phyloP scores from a whole-genome alignment of 2,797 vertebrate species.

The Limnodromus scolopaceus region DNA sequence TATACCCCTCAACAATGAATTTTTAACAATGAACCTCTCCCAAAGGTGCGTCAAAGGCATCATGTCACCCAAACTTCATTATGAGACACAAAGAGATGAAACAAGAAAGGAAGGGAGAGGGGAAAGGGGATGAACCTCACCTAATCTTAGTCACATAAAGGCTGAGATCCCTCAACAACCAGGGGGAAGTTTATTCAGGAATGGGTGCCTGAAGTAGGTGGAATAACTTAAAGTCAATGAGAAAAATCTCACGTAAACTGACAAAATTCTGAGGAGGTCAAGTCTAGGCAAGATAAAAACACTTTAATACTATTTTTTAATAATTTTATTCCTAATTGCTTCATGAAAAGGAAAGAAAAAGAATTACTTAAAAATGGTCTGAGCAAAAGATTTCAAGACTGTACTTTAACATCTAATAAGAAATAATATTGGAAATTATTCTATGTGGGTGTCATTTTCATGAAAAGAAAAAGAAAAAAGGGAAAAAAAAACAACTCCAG shows the following conservation, averaged over 20 bases:
- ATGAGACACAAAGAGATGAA: not conserved
- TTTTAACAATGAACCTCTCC: not conserved
- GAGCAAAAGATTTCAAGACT: not conserved
- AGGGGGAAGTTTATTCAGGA: not conserved
- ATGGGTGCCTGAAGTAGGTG: not conserved
- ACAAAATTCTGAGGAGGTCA: not conserved
- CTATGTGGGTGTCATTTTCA: not conserved
- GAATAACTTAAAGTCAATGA: not conserved
- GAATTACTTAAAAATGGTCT: not conserved
- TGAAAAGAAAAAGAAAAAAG: not conserved
- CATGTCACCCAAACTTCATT: not conserved
- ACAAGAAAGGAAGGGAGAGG: not conserved
- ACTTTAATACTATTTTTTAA: not conserved
- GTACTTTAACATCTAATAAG: not conserved
- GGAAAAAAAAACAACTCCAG: accelerated
- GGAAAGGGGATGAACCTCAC: not conserved
- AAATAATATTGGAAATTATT: not conserved
- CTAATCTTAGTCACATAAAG: not conserved
- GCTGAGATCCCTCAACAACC: not conserved
- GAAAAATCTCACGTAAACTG: not conserved
- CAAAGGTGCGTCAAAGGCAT: not conserved
- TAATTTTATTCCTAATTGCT: not conserved
- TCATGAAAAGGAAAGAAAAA: not conserved
- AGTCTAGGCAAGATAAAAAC: not conserved
- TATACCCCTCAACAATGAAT: not conserved